phyloP scores from a whole-genome alignment of 2,888 invertebrate genomes.

The Dicyrtoma fusca region DNA sequence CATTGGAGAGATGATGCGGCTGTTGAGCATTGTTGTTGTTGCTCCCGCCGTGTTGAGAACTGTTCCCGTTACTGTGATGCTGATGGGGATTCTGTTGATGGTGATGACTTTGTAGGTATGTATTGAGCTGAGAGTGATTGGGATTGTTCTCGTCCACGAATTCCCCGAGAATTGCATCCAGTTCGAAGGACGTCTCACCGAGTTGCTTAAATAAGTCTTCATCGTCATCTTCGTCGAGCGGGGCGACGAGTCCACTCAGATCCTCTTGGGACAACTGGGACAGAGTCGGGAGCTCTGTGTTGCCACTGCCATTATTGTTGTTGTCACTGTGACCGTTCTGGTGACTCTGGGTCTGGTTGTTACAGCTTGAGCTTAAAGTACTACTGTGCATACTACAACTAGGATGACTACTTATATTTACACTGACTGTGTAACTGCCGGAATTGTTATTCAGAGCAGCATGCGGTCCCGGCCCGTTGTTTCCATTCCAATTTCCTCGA shows the following conservation, averaged over 20 bases:
- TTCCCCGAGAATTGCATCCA: conserved; percentile 64
- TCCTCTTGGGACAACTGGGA: conserved; percentile 75
- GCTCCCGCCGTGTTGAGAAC: conserved; percentile 3
- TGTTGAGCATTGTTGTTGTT: conserved; percentile 16
- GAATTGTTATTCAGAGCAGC: conserved; percentile 4
- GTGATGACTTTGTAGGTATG: conserved; percentile 32
- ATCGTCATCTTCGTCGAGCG: conserved; percentile 71
- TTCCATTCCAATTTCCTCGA: neutral
- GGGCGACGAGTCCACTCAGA: conserved; percentile 70
- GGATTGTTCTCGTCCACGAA: conserved; percentile 54
- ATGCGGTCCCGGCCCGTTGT: neutral
- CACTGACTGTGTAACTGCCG: conserved; percentile 29
- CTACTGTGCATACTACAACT: conserved; percentile 24
- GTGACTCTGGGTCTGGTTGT: conserved; percentile 8
- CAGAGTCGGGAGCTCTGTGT: conserved; percentile 59
- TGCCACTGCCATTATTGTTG: conserved; percentile 22
- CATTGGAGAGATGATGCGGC: conserved; percentile 14
- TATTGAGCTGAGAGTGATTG: conserved; percentile 40
- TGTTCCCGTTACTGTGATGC: neutral
- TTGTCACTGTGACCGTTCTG: conserved; percentile 7
- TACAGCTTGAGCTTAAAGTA: neutral
- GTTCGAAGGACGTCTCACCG: conserved; percentile 81
- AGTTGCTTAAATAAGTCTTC: conserved; percentile 81
- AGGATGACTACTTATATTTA: conserved; percentile 29
- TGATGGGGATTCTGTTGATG: conserved; percentile 61